Conservation (phyloP, 1,140 invertebrate genomes). For the Vollenhovia emeryi region DNA sequence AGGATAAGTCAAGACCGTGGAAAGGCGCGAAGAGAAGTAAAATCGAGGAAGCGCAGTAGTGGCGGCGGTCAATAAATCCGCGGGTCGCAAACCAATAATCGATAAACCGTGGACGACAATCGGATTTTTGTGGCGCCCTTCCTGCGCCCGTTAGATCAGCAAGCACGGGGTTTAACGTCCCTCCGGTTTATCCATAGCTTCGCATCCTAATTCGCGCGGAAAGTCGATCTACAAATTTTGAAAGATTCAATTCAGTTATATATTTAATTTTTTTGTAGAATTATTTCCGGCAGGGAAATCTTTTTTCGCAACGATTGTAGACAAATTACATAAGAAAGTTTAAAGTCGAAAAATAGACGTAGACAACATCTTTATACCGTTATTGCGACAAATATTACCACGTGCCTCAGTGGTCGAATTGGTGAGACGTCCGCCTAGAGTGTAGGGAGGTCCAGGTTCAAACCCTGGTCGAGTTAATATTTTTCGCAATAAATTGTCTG, state of each 20-base stretch:
- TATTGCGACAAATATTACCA: no score
- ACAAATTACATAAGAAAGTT: no score
- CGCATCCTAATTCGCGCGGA: neutral
- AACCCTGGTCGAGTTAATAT: no score
- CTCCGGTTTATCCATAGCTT: neutral
- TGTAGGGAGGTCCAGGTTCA: no score
- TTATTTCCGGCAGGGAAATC: no score
- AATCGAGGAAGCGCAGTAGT: neutral
- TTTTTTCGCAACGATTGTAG: no score
- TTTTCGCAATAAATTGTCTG: no score
- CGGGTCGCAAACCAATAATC: conserved; percentile 60
- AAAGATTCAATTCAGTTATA: neutral
- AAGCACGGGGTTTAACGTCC: neutral
- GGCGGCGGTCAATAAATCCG: conserved; percentile 51
- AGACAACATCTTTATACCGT: no score
- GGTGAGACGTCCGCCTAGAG: no score
- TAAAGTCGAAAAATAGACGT: no score
- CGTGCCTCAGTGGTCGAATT: no score
- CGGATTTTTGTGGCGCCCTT: conserved; percentile 47
- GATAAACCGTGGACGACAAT: conserved; percentile 57
- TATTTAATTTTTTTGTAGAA: no score
- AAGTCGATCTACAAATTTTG: neutral
- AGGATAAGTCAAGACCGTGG: conserved; percentile 3
- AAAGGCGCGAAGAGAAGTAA: neutral
- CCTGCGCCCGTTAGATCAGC: neutral